These are phyloP conservation scores for Stenotaenia linearis DNA, from an alignment of 2,888 invertebrate genomes.

Conservation along the genomic window DNA sequence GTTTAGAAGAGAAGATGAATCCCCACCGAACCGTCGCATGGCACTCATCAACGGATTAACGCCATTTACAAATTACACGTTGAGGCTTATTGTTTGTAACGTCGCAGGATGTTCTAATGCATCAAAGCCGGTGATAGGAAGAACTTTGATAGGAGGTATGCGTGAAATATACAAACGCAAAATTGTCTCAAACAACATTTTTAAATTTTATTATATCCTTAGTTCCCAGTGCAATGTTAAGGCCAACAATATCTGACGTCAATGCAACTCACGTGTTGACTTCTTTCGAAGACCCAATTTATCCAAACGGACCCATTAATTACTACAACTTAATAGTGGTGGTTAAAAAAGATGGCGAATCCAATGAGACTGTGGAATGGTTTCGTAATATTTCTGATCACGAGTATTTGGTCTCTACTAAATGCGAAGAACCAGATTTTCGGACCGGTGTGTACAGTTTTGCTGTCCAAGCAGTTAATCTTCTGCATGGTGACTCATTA, in stretches of 20 bases:
- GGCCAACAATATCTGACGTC: not conserved
- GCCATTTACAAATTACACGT: not conserved
- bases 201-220: no score
- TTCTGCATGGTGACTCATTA: not conserved
- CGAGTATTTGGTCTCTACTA: not conserved
- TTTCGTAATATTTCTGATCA: not conserved
- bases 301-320: conserved; percentile 21
- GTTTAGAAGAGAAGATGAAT: not conserved
- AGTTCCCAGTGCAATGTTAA: not conserved
- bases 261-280: not conserved
- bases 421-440: conserved; percentile 4
- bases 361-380: not conserved
- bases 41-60: not conserved
- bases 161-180: no score
- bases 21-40: not conserved
- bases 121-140: not conserved
- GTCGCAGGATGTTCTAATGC: not conserved
- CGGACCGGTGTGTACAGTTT: not conserved
- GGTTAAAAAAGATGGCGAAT: not conserved
- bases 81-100: not conserved
- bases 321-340: not conserved
- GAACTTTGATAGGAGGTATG: not conserved
- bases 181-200: no score
- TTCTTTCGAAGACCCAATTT: not conserved
- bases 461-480: not conserved